Base-by-base conservation (phyloP, 2,797 vertebrate species). In the Sebastes melanostomus region DNA sequence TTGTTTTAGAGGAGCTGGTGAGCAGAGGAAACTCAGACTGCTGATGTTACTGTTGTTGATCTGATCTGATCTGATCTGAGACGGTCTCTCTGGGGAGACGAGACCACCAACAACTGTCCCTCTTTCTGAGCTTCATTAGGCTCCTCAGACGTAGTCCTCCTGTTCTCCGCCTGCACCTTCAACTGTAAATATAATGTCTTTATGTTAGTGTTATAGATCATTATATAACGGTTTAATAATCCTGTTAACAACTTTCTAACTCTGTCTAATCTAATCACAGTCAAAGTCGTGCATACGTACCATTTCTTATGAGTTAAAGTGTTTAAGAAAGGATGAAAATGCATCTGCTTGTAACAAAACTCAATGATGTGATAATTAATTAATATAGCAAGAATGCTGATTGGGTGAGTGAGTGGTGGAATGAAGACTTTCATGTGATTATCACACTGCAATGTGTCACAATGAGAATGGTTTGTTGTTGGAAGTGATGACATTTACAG, bases 11-110 rank as follows among this genome's bases (percentile, higher is more conserved):
- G 16, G 52, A 67, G 22, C 24, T 24, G 38, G 50, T 42, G 2
- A 65, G 66, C 34, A 65, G 66, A 72, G 46, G 29, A 54, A 55
- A n/a, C 8, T 61, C 3, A 3, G 14, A 7, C 34, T 8, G 60
- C 1, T 75, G 62, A 81, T 83, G 82, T 72, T 86, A 72, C 75
- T 79, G 59, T 76, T 68, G 60, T 62, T 87, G 88, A 85, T 79
- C 68, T 32, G 30, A 32, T 32, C 68, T 32, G 30, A 32, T 32
- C 29, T 58, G 66, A 66, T 78, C 80, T 84, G 66, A 79, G 61
- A 63, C 6, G 50, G 9, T 85, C 68, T 77, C 69, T 38, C 25
- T 4, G 27, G 70, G 29, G 54, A 80, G 79, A 66, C 58, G 65
- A 63, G 60, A 18, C 63, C 70, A 25, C 24, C 60, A 77, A 77